Conservation (phyloP, 1,140 invertebrate genomes). For the Hyposmocoma kahamanoa region DNA sequence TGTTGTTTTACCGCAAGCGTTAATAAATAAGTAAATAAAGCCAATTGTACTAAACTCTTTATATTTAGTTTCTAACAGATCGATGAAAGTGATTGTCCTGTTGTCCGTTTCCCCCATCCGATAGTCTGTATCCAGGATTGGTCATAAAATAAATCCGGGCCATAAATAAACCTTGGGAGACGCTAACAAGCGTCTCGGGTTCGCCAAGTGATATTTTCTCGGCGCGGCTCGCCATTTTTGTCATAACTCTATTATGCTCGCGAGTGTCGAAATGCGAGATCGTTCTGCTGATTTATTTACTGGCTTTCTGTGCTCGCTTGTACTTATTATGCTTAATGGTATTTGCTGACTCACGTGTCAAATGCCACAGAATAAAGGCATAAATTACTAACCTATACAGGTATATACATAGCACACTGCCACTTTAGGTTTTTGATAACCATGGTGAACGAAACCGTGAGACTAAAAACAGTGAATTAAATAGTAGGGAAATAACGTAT, state of each 20-base stretch:
- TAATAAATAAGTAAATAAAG: too few species aligned
- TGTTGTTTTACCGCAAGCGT: too few species aligned
- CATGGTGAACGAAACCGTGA: too few species aligned
- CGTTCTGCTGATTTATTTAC: constrained; percentile 51
- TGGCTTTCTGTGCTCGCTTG: constrained; percentile 13
- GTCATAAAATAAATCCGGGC: constrained; percentile 68
- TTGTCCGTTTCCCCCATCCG: constrained; percentile 41
- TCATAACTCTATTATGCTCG: constrained; percentile 68
- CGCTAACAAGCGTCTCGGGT: constrained; percentile 71
- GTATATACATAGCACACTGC: too few species aligned
- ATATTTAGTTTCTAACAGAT: too few species aligned
- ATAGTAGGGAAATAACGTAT: too few species aligned
- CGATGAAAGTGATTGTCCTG: constrained; percentile 37
- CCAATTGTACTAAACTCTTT: too few species aligned
- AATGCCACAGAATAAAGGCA: too few species aligned
- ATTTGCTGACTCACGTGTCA: too few species aligned
- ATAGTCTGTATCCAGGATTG: constrained; percentile 40
- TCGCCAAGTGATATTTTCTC: constrained; percentile 66
- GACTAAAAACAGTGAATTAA: too few species aligned
- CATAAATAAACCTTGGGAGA: constrained; percentile 65
- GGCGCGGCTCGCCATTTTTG: constrained; percentile 60
- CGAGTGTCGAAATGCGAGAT: constrained; percentile 59
- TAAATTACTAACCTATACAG: too few species aligned
- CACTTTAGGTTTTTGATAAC: too few species aligned
- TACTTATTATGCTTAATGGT: constrained; percentile 4